phyloP scores from a whole-genome alignment of 2,113 vertebrate genomes.

The Odocoileus hemionus region DNA sequence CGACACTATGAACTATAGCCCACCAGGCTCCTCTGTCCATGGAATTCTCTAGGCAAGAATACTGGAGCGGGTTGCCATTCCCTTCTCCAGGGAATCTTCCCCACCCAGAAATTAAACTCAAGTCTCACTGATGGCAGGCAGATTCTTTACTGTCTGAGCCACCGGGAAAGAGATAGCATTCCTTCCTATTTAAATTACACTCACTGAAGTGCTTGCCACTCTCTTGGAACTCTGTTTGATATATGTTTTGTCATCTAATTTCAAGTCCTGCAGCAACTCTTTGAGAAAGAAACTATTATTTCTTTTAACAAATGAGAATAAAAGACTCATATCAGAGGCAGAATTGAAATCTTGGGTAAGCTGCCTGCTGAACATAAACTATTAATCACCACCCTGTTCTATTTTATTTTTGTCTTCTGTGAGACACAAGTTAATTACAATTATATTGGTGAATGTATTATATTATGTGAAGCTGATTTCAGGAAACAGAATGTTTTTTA shows the following conservation, averaged over 20 bases:
- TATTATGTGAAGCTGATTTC: background rate
- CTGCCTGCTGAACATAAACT: background rate
- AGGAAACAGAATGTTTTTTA: background rate
- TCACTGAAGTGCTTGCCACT: background rate
- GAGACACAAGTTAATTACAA: background rate
- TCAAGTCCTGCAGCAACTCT: background rate
- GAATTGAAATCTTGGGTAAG: background rate
- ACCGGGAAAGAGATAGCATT: background rate
- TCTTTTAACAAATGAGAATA: background rate
- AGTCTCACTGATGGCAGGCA: background rate
- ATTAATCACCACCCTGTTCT: background rate
- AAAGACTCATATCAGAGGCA: background rate
- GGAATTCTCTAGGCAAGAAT: background rate
- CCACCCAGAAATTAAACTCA: background rate
- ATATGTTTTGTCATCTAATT: background rate
- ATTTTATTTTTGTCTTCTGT: constrained; percentile 22
- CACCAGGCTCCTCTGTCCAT: background rate
- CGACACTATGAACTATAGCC: background rate
- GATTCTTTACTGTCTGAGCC: background rate
- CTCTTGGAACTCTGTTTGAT: background rate
- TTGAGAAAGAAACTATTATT: background rate
- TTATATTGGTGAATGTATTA: background rate
- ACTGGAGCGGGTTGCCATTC: background rate
- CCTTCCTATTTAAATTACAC: background rate
- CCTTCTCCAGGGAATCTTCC: background rate